A percentile compares a stretch with the other conserved stretches of the same genome.
These are phyloP conservation scores for Aurelia aurita complex sp. Pacific DNA, from an alignment of 30 jellyfish, hydroid and myxozoan genomes.

Conservation along the genomic window DNA sequence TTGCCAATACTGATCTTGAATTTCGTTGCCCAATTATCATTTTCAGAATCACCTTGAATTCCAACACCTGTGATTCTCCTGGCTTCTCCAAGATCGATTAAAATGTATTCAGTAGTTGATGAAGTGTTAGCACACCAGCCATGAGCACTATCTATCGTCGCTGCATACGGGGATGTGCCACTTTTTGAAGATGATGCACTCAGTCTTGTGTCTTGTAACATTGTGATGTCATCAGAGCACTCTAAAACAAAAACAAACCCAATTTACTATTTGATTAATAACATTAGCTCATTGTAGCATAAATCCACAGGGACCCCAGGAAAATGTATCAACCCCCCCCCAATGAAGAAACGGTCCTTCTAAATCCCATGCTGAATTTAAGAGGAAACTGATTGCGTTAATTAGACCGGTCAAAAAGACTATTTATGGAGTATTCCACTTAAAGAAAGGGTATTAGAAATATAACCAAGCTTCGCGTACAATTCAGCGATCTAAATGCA, in stretches of 20 bases:
- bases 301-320: no score
- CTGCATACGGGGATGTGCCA: not conserved
- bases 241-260: not conserved
- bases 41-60: slow-evolving; percentile 50
- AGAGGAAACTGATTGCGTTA: no score
- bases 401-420: no score
- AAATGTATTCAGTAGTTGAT: slow-evolving; percentile 5
- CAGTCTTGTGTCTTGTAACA: not conserved
- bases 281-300: no score
- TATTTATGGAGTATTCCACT: no score
- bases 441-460: no score
- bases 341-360: no score
- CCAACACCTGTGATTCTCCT: slow-evolving; percentile 55
- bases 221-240: slow-evolving; percentile 47
- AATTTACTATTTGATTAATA: no score
- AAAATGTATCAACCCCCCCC: no score
- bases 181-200: slow-evolving; percentile 39
- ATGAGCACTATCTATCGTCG: slow-evolving; percentile 19
- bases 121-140: slow-evolving; percentile 38
- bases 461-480: no score
- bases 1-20: slow-evolving; percentile 29
- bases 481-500: no score
- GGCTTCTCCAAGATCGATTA: slow-evolving; percentile 32
- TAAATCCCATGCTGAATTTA: no score
- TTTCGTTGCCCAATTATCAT: slow-evolving; percentile 49